Base-by-base conservation (phyloP, 1,140 invertebrate species). In the Vanessa atalanta region DNA sequence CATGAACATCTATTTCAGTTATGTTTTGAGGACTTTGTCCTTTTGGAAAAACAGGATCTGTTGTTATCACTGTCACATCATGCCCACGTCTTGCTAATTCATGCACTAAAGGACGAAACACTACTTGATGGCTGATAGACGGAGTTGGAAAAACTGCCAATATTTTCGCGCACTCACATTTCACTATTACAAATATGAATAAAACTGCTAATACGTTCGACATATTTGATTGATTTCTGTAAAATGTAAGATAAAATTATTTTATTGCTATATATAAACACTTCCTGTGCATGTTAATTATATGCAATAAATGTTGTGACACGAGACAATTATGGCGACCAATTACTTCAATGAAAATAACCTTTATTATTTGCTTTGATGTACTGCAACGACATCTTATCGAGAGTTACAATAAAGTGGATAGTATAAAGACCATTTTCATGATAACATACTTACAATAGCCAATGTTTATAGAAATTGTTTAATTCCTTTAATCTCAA, bases 131-230 rank as follows among this genome's bases (percentile, higher is more conserved):
- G 1, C 37, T 95, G 53, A 93, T 91, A 0, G 93, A 93, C 1
- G 93, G 86, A 12, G 86, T 88, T 3, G 94, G 85, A 50, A 94
- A 83, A 0, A 94, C 76, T 2, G 86, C 92, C n/a, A 95, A 78
- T 65, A 95, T 95, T 63, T 84, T 73, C 1, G 74, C 77, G 7
- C 65, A 53, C 14, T 72, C 64, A 72, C 37, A 16, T 20, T 31
- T 12, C 4, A 66, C 47, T 8, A n/a, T 47, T 3, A 47, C 0
- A 43, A 47, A 37, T 47, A n/a, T 8, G 6, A 64, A 64, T 43
- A 14, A 26, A 64, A 37, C 7, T n/a, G 43, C 14, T 9, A 43
- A n/a, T 14, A 43, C 37, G 37, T 67, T 26, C 15, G 53, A 16
- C 13, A n/a, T 31, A 20, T 67, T 53, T 31, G 7, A 51, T n/a